A percentile compares a stretch with the other conserved stretches of the same genome.
Evolutionary conservation across 2,888 invertebrate genomes (phyloP).

Genomic region (Eueremaeus valkanovi): DNA sequence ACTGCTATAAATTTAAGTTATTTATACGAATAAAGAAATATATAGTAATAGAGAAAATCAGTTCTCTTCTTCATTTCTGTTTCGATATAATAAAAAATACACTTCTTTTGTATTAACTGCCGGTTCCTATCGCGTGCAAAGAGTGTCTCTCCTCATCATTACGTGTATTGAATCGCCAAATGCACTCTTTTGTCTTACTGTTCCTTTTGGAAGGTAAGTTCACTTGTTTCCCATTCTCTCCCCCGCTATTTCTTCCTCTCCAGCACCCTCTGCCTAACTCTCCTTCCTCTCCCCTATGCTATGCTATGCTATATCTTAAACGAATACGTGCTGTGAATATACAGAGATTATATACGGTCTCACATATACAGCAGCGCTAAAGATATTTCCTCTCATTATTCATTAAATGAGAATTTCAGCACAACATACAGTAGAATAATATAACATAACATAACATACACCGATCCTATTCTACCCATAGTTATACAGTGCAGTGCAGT

Average conservation of each 20-base stretch:
- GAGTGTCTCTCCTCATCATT: constrained; percentile 6
- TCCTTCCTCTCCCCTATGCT: not conserved
- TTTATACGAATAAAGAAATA: constrained; percentile 20
- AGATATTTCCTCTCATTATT: constrained; percentile 34
- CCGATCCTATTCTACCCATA: no score
- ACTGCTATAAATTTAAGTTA: constrained; percentile 34
- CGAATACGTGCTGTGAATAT: constrained; percentile 28
- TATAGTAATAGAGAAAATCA: not conserved
- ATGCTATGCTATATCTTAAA: constrained; percentile 2
- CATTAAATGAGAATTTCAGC: constrained; percentile 31
- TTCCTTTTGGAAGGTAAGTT: constrained; percentile 28
- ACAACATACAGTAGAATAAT: no score
- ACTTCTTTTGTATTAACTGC: constrained; percentile 22
- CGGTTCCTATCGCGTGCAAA: constrained; percentile 17
- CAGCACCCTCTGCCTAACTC: not conserved
- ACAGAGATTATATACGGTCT: constrained; percentile 21
- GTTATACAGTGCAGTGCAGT: not conserved
- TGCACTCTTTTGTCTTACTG: constrained; percentile 29
- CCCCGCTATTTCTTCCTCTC: constrained; percentile 7
- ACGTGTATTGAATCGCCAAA: constrained; percentile 17
- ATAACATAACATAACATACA: not conserved
- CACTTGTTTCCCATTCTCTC: constrained; percentile 11
- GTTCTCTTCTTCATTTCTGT: not conserved
- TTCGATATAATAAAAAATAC: not conserved
- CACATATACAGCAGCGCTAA: not conserved